Conservation (phyloP, 2,888 invertebrate genomes). For the Thera obeliscata region DNA sequence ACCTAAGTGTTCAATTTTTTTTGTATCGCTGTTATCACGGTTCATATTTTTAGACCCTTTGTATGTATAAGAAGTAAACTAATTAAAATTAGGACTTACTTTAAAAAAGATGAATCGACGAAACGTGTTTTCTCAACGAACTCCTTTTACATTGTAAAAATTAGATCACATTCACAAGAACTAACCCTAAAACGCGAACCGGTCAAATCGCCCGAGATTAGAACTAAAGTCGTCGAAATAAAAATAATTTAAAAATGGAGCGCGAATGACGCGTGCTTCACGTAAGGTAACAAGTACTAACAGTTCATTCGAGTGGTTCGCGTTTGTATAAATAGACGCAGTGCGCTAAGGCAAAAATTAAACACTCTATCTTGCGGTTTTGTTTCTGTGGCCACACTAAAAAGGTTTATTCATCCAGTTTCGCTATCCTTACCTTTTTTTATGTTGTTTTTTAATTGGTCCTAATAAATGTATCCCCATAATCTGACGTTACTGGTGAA, state of each 20-base stretch:
- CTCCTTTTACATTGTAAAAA: slow-evolving; percentile 52
- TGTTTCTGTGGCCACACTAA: slow-evolving; percentile 18
- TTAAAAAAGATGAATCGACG: slow-evolving; percentile 40
- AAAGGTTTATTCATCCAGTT: too few species aligned
- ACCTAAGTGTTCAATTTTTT: too few species aligned
- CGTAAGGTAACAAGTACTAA: slow-evolving; percentile 58
- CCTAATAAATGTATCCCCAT: too few species aligned
- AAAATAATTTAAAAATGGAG: slow-evolving; percentile 22
- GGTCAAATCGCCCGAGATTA: slow-evolving; percentile 24
- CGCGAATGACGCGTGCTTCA: slow-evolving; percentile 55
- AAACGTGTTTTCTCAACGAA: slow-evolving; percentile 47
- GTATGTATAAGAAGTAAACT: background rate
- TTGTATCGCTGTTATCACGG: too few species aligned
- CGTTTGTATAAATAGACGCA: slow-evolving; percentile 70
- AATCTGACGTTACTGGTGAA: too few species aligned
- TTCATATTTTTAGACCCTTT: background rate
- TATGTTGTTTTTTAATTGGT: too few species aligned
- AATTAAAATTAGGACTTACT: slow-evolving; percentile 37
- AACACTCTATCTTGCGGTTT: slow-evolving; percentile 36
- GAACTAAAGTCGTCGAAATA: slow-evolving; percentile 5
- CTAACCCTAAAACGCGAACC: slow-evolving; percentile 45
- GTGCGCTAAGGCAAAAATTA: slow-evolving; percentile 33
- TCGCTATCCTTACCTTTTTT: too few species aligned
- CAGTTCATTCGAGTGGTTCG: slow-evolving; percentile 59
- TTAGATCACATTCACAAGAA: slow-evolving; percentile 34